Conservation (phyloP, 37 sponge, comb jelly and placozoan genomes). For the Cladorhizidae sp. region DNA sequence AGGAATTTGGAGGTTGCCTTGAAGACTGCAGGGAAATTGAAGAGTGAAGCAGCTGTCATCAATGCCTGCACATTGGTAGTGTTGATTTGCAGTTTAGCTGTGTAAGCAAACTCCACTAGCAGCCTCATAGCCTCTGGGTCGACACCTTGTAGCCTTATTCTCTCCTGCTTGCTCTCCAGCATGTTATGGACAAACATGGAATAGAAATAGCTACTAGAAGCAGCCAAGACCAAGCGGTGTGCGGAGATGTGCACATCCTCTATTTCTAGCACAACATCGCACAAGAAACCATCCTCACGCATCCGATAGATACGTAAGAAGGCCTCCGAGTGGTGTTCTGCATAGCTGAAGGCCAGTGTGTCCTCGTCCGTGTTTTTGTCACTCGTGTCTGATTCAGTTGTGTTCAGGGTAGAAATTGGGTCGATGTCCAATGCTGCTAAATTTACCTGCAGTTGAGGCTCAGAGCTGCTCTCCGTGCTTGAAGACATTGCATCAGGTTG, state of each 20-base stretch:
- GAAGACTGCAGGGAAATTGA: constrained; percentile 78
- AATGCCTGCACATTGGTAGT: constrained; percentile 83
- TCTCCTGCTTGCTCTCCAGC: constrained; percentile 75
- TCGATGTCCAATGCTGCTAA: no score
- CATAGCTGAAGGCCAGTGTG: constrained; percentile 25
- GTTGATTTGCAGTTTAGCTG: constrained; percentile 87
- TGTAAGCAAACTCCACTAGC: constrained; percentile 91
- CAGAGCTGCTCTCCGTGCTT: no score
- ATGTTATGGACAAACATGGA: constrained; percentile 81
- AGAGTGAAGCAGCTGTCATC: constrained; percentile 90
- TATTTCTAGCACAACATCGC: constrained; percentile 87
- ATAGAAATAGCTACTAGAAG: constrained; percentile 76
- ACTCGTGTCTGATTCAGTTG: no score
- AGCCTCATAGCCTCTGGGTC: constrained; percentile 78
- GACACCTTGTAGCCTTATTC: constrained; percentile 84
- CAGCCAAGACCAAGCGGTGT: constrained; percentile 85
- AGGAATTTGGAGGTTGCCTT: constrained; percentile 89
- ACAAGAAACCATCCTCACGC: constrained; percentile 67
- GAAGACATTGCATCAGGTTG: no score
- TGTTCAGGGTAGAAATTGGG: no score
- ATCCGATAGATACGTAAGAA: constrained; percentile 75
- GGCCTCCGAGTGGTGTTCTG: constrained; percentile 54
- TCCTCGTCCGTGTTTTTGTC: constrained; percentile 7
- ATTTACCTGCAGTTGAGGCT: no score
- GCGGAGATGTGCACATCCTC: constrained; percentile 67